Percentiles rank a stretch among this genome's conserved stretches.
Evolutionary conservation across 2,888 invertebrate genomes (phyloP).

Genomic region (Xestia c-nigrum): DNA sequence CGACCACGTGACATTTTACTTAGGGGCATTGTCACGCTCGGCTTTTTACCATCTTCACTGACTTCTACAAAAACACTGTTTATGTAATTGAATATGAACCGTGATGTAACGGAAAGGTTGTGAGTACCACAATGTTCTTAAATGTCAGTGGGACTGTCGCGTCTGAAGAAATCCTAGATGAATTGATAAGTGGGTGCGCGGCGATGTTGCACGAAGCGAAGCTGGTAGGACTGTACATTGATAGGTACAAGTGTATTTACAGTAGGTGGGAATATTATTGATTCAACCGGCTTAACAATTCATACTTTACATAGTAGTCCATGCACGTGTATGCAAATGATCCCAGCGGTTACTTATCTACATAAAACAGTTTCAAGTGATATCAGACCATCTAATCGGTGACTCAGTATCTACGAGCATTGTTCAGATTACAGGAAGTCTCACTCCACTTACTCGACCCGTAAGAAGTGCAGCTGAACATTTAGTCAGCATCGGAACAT

Average conservation of each 20-base stretch:
- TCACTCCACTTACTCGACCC: constrained; percentile 27
- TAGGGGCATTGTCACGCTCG: constrained; percentile 42
- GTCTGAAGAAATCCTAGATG: constrained; percentile 70
- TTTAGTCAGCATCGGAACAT: constrained; percentile 36
- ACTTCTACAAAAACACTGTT: constrained; percentile 35
- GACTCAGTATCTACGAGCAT: constrained; percentile 54
- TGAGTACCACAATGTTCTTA: constrained; percentile 70
- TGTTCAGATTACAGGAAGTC: constrained; percentile 51
- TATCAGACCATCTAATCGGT: constrained; percentile 52
- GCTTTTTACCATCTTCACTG: constrained; percentile 35
- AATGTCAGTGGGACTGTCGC: constrained; percentile 74
- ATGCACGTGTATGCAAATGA: constrained; percentile 54
- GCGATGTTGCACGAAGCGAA: constrained; percentile 42
- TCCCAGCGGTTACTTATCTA: constrained; percentile 7
- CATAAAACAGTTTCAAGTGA: constrained; percentile 30
- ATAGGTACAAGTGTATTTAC: not conserved
- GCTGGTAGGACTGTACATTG: constrained; percentile 7
- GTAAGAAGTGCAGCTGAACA: constrained; percentile 37
- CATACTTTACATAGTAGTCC: constrained; percentile 3
- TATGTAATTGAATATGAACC: constrained; percentile 53
- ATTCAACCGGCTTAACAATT: constrained; percentile 14
- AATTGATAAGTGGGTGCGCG: constrained; percentile 65
- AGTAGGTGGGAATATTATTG: constrained; percentile 20
- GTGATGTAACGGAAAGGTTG: constrained; percentile 71
- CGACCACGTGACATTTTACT: constrained; percentile 63